phyloP scores from a whole-genome alignment of 2,888 invertebrate species.

The Zele albiditarsus region DNA sequence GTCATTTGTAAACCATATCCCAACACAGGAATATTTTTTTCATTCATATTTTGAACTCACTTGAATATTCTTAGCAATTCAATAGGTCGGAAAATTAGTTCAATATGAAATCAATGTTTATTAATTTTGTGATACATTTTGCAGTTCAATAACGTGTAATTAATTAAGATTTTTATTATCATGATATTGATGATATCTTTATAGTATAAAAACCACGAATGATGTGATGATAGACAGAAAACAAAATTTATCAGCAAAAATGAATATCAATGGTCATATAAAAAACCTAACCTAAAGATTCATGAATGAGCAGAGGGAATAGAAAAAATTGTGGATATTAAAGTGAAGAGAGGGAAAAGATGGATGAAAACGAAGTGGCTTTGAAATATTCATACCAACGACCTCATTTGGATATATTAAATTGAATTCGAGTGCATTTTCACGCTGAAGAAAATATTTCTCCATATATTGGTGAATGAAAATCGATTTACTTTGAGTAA shows the following conservation, averaged over 20 bases:
- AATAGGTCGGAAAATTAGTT: neutral
- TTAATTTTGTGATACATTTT: neutral
- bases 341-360: neutral
- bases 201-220: neutral
- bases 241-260: neutral
- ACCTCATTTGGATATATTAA: neutral
- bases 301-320: neutral
- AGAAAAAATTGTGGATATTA: neutral
- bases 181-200: neutral
- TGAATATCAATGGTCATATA: neutral
- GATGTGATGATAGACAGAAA: neutral
- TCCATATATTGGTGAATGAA: constrained; percentile 18
- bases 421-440: neutral
- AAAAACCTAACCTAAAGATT: neutral
- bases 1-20: neutral
- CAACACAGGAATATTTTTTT: neutral
- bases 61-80: neutral
- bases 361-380: neutral
- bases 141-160: neutral
- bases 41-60: too few species aligned
- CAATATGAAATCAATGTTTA: neutral
- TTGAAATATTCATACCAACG: neutral
- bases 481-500: constrained; percentile 22
- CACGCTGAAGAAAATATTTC: neutral
- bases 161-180: neutral